phyloP scores from a whole-genome alignment of 2,888 invertebrate genomes.

The Bedellia somnulentella region DNA sequence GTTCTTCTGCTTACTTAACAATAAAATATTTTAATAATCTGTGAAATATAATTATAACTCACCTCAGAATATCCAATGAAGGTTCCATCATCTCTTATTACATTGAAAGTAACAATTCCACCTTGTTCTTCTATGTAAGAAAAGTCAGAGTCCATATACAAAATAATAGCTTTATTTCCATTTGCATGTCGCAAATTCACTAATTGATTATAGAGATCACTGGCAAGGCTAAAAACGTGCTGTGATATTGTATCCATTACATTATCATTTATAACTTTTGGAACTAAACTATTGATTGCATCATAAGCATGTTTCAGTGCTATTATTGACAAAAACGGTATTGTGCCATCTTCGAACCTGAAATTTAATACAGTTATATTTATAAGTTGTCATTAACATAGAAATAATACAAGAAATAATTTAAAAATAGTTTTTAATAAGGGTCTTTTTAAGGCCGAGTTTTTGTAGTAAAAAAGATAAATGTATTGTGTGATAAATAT shows the following conservation, averaged over 20 bases:
- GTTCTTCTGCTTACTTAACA: no score
- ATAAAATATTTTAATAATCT: no score
- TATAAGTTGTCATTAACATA: constrained; percentile 1
- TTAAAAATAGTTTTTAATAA: not conserved
- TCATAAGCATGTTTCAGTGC: constrained; percentile 83
- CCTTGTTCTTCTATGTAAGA: constrained; percentile 70
- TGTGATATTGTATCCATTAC: constrained; percentile 66
- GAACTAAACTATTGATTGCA: constrained; percentile 65
- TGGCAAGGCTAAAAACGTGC: constrained; percentile 77
- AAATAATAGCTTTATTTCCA: constrained; percentile 65
- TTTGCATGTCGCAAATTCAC: constrained; percentile 69
- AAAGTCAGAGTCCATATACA: constrained; percentile 77
- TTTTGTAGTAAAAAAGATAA: no score
- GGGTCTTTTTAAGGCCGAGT: no score
- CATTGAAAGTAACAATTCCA: constrained; percentile 85
- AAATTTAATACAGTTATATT: no score
- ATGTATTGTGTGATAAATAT: no score
- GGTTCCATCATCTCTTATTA: constrained; percentile 73
- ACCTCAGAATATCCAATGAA: constrained; percentile 90
- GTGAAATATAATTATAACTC: no score
- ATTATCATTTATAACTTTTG: constrained; percentile 39
- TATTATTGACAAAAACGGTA: constrained; percentile 83
- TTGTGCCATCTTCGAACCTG: constrained; percentile 94
- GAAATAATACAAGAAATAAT: constrained; percentile 1
- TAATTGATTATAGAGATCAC: constrained; percentile 69